These are phyloP conservation scores for Eupithecia centaureata DNA, from an alignment of 2,888 invertebrate genomes.

Conservation along the genomic window DNA sequence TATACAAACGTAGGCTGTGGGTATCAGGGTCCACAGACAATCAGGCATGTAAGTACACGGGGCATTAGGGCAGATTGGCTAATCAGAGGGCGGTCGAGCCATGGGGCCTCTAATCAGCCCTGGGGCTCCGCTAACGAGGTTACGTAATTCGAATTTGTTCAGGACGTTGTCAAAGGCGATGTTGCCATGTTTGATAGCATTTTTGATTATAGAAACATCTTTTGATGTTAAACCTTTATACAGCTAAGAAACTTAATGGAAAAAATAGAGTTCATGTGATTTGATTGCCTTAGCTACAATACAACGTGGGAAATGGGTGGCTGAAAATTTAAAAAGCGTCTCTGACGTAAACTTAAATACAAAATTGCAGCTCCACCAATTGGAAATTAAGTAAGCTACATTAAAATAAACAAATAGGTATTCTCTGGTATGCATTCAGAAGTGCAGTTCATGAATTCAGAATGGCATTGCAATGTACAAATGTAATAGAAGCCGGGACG, in stretches of 20 bases:
- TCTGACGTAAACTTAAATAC: neutral
- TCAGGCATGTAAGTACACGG: slow-evolving; percentile 14
- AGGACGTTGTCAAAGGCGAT: slow-evolving; percentile 24
- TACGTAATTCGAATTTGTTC: slow-evolving; percentile 42
- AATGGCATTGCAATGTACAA: slow-evolving; percentile 1
- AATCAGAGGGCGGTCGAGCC: slow-evolving; percentile 37
- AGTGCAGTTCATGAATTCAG: slow-evolving; percentile 5
- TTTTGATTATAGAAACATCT: neutral
- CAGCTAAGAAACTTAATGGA: neutral
- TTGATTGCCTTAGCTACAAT: neutral
- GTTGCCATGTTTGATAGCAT: slow-evolving; percentile 3
- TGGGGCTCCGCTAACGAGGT: slow-evolving; percentile 37
- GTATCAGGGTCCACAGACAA: slow-evolving; percentile 13
- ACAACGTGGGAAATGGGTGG: neutral
- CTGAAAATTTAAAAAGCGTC: neutral
- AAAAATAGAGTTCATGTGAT: neutral
- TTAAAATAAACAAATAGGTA: slow-evolving; percentile 1
- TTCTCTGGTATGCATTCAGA: neutral
- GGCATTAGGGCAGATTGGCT: slow-evolving; percentile 26
- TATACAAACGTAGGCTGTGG: neutral
- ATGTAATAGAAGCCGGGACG: slow-evolving; percentile 16
- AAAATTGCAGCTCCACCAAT: neutral
- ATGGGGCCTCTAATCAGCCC: slow-evolving; percentile 40
- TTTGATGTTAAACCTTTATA: neutral
- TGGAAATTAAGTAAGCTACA: neutral